Conservation (phyloP, 2,113 vertebrate species). For the Garra rufa region DNA sequence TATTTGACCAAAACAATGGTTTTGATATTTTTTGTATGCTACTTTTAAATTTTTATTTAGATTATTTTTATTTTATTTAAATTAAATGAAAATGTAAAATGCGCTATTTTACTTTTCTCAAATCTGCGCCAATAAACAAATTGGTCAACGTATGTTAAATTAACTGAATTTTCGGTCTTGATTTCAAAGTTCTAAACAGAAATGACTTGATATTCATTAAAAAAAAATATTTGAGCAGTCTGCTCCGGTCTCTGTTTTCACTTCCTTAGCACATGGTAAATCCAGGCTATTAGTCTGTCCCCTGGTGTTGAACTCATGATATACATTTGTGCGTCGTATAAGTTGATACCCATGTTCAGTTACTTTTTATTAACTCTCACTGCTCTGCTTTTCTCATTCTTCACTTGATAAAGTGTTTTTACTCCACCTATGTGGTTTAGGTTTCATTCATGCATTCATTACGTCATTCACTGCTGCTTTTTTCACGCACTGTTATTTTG, state of each 20-base stretch:
- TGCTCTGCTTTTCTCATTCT: constrained; percentile 37
- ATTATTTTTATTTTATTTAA: neutral
- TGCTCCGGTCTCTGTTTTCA: neutral
- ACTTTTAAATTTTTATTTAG: neutral
- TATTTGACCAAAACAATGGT: neutral
- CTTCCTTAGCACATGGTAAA: neutral
- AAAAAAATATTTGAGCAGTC: neutral
- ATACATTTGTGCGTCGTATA: neutral
- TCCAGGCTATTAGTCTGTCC: neutral
- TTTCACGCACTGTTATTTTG: constrained; percentile 83
- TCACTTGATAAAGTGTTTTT: constrained; percentile 26
- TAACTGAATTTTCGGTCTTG: too few relatives aligned
- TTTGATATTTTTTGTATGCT: neutral
- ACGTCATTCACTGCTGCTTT: constrained; percentile 78
- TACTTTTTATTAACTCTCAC: constrained; percentile 27
- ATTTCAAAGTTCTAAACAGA: too few relatives aligned
- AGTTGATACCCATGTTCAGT: constrained; percentile 4
- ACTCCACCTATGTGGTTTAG: constrained; percentile 42
- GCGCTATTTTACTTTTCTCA: neutral
- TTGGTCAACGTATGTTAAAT: neutral
- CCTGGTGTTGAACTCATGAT: neutral
- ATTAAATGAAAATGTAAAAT: too few relatives aligned
- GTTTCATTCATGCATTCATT: constrained; percentile 68
- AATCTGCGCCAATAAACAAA: neutral
- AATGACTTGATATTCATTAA: neutral